A percentile compares a stretch with the other conserved stretches of the same genome.
Conservation (phyloP, 2,113 vertebrate species). For the Dascyllus trimaculatus region DNA sequence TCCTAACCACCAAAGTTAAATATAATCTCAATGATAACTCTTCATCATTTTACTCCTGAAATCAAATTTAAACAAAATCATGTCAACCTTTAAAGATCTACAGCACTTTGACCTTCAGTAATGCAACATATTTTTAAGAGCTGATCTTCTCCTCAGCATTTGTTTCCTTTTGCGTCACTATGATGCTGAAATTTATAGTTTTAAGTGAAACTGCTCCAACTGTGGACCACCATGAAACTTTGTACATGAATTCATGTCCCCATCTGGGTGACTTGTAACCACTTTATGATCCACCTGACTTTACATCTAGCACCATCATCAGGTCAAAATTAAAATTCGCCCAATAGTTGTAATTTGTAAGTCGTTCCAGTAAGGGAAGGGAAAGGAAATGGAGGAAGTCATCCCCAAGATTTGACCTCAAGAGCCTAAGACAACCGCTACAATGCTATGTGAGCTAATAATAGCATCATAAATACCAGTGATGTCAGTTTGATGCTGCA, state of each 20-base stretch:
- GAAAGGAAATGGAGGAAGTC: too few relatives aligned
- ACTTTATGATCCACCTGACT: too few relatives aligned
- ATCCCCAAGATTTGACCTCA: too few relatives aligned
- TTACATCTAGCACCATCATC: too few relatives aligned
- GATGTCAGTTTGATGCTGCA: too few relatives aligned
- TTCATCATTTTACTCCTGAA: background rate
- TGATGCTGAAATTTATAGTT: slow-evolving; percentile 19
- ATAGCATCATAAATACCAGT: background rate
- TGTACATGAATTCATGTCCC: background rate
- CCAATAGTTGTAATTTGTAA: too few relatives aligned
- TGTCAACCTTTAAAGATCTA: slow-evolving; percentile 10
- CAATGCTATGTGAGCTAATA: too few relatives aligned
- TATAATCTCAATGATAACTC: slow-evolving; percentile 6
- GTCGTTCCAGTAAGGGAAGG: too few relatives aligned
- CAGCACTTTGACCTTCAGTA: background rate
- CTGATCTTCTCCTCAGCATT: background rate
- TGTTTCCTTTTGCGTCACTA: background rate
- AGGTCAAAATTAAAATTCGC: too few relatives aligned
- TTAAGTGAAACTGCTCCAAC: background rate
- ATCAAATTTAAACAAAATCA: background rate
- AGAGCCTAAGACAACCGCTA: too few relatives aligned
- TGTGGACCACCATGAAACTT: background rate
- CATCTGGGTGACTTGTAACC: background rate
- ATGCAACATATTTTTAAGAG: background rate
- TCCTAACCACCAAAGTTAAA: background rate